These are phyloP conservation scores for Oncorhynchus nerka DNA, from an alignment of 2,113 vertebrate species.

Conservation along the genomic window DNA sequence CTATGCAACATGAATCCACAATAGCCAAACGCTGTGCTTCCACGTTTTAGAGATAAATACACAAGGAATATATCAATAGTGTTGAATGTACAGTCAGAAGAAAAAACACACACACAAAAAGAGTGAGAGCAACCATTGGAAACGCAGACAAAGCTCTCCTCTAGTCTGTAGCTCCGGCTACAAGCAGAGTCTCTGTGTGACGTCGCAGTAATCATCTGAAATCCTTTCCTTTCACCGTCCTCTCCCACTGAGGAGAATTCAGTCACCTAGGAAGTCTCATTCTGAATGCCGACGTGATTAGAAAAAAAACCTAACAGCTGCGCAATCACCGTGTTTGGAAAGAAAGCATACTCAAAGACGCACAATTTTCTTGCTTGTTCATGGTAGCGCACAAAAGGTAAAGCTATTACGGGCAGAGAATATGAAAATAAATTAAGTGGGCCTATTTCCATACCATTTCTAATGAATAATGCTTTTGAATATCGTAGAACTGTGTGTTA, in stretches of 20 bases:
- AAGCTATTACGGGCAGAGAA: neutral
- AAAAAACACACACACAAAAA: neutral
- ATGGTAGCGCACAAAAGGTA: neutral
- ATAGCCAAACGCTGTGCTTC: too few relatives aligned
- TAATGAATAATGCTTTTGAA: neutral
- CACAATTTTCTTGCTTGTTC: neutral
- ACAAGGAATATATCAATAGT: neutral
- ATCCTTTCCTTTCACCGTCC: conserved; percentile 14
- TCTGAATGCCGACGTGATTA: neutral
- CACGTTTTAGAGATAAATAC: too few relatives aligned
- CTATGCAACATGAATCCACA: too few relatives aligned
- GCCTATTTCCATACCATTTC: neutral
- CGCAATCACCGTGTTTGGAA: neutral
- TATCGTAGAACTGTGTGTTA: neutral
- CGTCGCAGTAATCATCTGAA: neutral
- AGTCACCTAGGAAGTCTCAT: neutral
- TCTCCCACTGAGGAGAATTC: conserved; percentile 11
- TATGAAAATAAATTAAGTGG: neutral
- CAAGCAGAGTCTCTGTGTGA: conserved; percentile 6
- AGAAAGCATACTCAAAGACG: neutral
- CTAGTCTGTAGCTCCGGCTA: neutral
- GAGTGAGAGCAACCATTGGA: neutral
- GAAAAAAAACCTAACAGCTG: neutral
- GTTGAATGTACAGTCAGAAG: neutral
- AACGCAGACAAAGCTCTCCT: neutral